phyloP scores from a whole-genome alignment of 2,888 invertebrate species.

The Oxycera nigricornis region DNA sequence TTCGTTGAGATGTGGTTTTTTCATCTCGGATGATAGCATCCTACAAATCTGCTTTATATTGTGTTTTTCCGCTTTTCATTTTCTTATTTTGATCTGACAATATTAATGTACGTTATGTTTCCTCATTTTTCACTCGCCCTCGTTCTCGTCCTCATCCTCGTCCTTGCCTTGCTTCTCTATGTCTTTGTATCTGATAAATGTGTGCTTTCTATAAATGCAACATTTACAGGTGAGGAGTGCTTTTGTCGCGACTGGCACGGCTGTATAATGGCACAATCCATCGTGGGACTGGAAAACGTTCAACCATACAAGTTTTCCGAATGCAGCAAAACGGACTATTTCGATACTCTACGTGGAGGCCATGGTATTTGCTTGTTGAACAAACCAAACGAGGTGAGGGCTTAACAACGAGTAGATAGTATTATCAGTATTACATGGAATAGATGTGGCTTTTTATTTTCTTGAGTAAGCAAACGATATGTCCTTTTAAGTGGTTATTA shows the following conservation, averaged over 20 bases:
- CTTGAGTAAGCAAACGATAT: too few species aligned
- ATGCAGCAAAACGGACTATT: conserved; percentile 91
- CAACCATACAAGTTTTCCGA: conserved; percentile 97
- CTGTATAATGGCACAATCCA: conserved; percentile 93
- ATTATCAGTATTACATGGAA: too few species aligned
- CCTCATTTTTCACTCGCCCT: background rate
- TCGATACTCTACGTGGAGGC: conserved; percentile 83
- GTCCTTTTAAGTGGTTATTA: too few species aligned
- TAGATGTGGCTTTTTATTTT: too few species aligned
- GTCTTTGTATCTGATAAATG: background rate
- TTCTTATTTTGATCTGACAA: background rate
- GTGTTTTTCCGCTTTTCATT: background rate
- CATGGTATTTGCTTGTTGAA: conserved; percentile 92
- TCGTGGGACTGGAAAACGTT: conserved; percentile 88
- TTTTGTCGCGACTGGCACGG: conserved; percentile 95
- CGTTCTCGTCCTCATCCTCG: background rate
- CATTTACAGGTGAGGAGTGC: conserved; percentile 74
- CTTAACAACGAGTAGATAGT: too few species aligned
- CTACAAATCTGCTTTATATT: background rate
- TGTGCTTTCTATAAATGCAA: background rate
- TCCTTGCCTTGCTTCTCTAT: background rate
- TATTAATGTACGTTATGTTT: background rate
- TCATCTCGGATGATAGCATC: background rate
- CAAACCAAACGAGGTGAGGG: conserved; percentile 87
- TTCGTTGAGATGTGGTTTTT: background rate